phyloP scores from a whole-genome alignment of 2,797 vertebrate genomes.

The Apogon hyalosoma region DNA sequence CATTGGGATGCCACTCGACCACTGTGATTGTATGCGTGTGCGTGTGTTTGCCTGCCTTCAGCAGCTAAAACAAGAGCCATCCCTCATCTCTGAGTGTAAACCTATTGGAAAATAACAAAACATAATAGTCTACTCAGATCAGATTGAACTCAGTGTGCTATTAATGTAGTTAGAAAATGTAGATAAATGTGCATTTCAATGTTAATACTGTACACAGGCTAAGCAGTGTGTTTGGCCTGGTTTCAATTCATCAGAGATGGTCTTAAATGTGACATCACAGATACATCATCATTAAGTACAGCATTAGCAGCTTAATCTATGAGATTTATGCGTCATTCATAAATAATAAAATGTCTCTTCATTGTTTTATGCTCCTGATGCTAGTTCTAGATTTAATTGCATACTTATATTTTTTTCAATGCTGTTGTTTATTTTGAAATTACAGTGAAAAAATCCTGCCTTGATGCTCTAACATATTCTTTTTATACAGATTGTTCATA shows the following conservation, averaged over 20 bases:
- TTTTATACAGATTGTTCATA: not conserved
- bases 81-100: slow-evolving; percentile 42
- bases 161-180: slow-evolving; percentile 36
- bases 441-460: too few species aligned
- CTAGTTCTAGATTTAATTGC: slow-evolving; percentile 20
- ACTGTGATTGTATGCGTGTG: slow-evolving; percentile 10
- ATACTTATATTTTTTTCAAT: not conserved
- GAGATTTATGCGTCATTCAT: slow-evolving; percentile 67
- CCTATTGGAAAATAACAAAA: slow-evolving; percentile 38
- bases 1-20: slow-evolving; percentile 66
- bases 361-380: slow-evolving; percentile 11
- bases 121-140: slow-evolving; percentile 39
- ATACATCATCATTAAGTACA: slow-evolving; percentile 55
- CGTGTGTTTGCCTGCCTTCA: slow-evolving; percentile 17
- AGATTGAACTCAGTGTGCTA: slow-evolving; percentile 36
- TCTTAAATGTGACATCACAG: slow-evolving; percentile 69
- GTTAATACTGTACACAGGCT: slow-evolving; percentile 32
- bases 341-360: slow-evolving; percentile 42
- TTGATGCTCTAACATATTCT: too few species aligned
- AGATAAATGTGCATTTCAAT: slow-evolving; percentile 1
- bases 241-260: slow-evolving; percentile 45
- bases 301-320: slow-evolving; percentile 59
- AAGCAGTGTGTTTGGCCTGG: slow-evolving; percentile 45
- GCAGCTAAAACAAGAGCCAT: slow-evolving; percentile 27
- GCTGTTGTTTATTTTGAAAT: too few species aligned